Evolutionary conservation across 2,888 invertebrate species (phyloP), one percentile per base, ranked within the genome.

Genomic region (Theretra japonica): DNA sequence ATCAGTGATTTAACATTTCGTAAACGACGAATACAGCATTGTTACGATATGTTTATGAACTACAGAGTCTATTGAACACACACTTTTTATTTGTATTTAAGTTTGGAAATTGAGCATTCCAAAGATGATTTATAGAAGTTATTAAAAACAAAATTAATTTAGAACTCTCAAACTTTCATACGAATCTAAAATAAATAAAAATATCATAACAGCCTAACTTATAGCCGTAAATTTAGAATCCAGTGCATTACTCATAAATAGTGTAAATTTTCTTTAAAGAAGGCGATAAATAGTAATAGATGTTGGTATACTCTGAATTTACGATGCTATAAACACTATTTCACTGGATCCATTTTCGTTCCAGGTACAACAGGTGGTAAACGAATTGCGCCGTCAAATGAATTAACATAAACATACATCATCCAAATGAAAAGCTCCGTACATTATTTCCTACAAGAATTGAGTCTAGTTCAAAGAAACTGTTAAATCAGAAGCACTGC

Each of bases 241-340:
- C 23, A 65, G 41, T 65, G 23, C 48, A 65, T n/a, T 41, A 23
- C 21, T 68, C n/a, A 33, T 58, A 72, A 65, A 50, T 68, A 65
- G 41, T 48, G 48, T 65, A 50, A 17, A 41, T 68, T 71, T 28
- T 48, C 30, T 48, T 70, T 65, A 48, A 58, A 70, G 25, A 56
- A 50, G 48, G 69, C 57, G 68, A 68, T 50, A 58, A 71, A 65
- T 48, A 65, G 41, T 65, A 65, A 65, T 65, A 65, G 65, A 65
- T 65, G 65, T 48, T 65, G 48, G 65, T 65, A 25, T 23, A 48
- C 23, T 41, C 48, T 23, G 48, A 65, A 65, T 65, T 65, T 65
- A 65, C 65, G 65, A 48, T 65, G 65, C 65, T 48, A 65, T 65
- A 65, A 65, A 65, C 62, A 65, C 62, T 65, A 65, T 65, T 65